phyloP scores from a whole-genome alignment of 2,113 vertebrate species.

The Megaptera novaeangliae region DNA sequence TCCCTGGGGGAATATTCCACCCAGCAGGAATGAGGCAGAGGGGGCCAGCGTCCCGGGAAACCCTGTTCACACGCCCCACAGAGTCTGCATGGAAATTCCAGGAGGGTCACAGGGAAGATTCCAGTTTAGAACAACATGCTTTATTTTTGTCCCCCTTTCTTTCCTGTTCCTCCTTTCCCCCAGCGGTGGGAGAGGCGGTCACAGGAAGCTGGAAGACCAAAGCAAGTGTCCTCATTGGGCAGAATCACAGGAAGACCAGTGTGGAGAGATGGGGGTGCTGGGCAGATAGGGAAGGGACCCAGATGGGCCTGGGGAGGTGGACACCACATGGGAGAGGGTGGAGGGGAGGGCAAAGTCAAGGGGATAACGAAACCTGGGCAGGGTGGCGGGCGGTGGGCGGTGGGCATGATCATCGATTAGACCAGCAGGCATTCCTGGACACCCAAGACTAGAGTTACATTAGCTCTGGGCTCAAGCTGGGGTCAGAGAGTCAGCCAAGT shows the following conservation, averaged over 20 bases:
- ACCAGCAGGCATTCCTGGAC: not conserved
- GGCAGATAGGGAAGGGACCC: fast-evolving
- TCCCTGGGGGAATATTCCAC: slow-evolving; percentile 72
- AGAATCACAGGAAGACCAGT: not conserved
- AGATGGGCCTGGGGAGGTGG: not conserved
- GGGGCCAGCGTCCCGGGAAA: not conserved
- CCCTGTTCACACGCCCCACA: slow-evolving; percentile 75
- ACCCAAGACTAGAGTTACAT: not conserved
- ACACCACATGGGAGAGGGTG: not conserved
- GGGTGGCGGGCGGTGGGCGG: not conserved
- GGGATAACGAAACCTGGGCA: not conserved
- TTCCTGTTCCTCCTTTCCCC: not conserved
- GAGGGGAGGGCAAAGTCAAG: not conserved
- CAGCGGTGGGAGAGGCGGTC: not conserved
- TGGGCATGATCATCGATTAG: fast-evolving
- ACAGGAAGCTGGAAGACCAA: not conserved
- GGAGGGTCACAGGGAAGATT: slow-evolving; percentile 19
- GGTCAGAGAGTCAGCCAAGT: not conserved
- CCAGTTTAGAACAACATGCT: not conserved
- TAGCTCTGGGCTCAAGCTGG: not conserved
- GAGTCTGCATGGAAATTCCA: slow-evolving; percentile 43
- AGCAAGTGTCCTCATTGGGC: not conserved
- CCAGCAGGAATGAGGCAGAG: slow-evolving; percentile 67
- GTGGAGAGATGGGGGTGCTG: not conserved
- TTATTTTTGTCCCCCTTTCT: not conserved